These are phyloP conservation scores for Betta splendens DNA, from an alignment of 2,797 vertebrate genomes.

Conservation along the genomic window DNA sequence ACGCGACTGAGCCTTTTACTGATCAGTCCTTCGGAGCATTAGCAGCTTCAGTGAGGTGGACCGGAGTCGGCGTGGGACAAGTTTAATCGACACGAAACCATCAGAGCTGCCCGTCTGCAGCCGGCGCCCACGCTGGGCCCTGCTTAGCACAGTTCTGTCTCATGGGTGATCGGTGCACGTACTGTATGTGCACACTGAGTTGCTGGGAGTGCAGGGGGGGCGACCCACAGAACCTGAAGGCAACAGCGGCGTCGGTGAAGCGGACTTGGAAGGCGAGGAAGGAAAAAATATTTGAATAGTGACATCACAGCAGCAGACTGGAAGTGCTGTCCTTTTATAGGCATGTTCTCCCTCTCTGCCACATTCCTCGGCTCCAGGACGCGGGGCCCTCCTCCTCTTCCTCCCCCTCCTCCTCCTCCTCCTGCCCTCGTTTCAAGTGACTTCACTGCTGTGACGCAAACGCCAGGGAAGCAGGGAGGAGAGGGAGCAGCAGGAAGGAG, in stretches of 20 bases:
- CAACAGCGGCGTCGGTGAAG: constrained; percentile 61
- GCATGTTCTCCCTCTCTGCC: constrained; percentile 71
- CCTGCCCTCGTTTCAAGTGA: constrained; percentile 42
- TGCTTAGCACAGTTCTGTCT: no score
- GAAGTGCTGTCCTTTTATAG: constrained; percentile 87
- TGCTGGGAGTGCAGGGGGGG: constrained; percentile 14
- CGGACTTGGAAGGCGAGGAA: constrained; percentile 57
- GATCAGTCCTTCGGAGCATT: no score
- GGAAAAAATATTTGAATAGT: constrained; percentile 74
- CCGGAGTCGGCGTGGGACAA: no score
- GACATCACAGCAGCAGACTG: constrained; percentile 77
- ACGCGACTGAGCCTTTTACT: background rate
- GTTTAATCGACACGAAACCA: no score
- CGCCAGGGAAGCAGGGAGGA: constrained; percentile 43
- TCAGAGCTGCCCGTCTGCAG: no score
- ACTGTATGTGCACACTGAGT: no score
- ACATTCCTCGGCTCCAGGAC: constrained; percentile 76
- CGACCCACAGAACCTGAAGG: constrained; percentile 29
- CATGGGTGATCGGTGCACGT: no score
- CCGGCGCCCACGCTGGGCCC: no score
- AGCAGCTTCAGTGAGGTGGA: no score
- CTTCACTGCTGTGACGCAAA: constrained; percentile 69
- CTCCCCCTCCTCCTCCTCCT: constrained; percentile 49
- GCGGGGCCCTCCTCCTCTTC: constrained; percentile 50
- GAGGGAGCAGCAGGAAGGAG: constrained; percentile 10